phyloP scores from a whole-genome alignment of 1,140 invertebrate species.

The Pomphorhynchus laevis region DNA sequence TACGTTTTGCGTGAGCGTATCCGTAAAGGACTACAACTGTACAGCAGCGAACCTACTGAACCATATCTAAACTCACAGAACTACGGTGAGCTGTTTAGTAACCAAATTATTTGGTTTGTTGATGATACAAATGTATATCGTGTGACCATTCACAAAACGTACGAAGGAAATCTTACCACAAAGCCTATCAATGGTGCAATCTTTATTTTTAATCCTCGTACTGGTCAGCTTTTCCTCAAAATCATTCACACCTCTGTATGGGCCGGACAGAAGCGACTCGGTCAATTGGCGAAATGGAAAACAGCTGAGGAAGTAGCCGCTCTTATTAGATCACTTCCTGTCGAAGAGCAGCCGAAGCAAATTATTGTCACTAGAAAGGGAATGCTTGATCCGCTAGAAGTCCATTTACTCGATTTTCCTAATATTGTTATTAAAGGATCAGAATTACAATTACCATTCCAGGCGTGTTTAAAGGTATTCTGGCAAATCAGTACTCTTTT shows the following conservation, averaged over 20 bases:
- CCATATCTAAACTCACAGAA: conserved; percentile 94
- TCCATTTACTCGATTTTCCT: conserved; percentile 38
- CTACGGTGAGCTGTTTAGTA: conserved; percentile 91
- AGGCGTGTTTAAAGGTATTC: conserved; percentile 51
- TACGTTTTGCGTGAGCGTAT: conserved; percentile 88
- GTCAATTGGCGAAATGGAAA: conserved; percentile 85
- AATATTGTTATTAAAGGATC: conserved; percentile 99
- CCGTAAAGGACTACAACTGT: conserved; percentile 75
- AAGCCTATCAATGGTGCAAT: conserved; percentile 98
- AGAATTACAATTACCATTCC: conserved; percentile 88
- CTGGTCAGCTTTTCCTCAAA: conserved; percentile 93
- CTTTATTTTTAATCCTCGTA: conserved; percentile 95
- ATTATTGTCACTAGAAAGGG: conserved; percentile 96
- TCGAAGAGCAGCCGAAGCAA: conserved; percentile 97
- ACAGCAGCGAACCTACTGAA: conserved; percentile 92
- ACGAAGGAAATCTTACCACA: conserved; percentile 93
- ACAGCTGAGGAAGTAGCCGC: conserved; percentile 98
- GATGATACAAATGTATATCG: conserved; percentile 96
- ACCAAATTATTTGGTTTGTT: conserved; percentile 99
- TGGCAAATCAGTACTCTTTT: conserved; percentile 2
- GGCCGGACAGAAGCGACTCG: conserved; percentile 44
- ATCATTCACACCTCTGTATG: conserved; percentile 98
- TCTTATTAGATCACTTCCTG: conserved; percentile 76
- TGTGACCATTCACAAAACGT: conserved; percentile 97
- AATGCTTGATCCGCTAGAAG: conserved; percentile 74